Evolutionary conservation across 2,888 invertebrate genomes (phyloP).

Genomic region (Nephrotoma appendiculata): DNA sequence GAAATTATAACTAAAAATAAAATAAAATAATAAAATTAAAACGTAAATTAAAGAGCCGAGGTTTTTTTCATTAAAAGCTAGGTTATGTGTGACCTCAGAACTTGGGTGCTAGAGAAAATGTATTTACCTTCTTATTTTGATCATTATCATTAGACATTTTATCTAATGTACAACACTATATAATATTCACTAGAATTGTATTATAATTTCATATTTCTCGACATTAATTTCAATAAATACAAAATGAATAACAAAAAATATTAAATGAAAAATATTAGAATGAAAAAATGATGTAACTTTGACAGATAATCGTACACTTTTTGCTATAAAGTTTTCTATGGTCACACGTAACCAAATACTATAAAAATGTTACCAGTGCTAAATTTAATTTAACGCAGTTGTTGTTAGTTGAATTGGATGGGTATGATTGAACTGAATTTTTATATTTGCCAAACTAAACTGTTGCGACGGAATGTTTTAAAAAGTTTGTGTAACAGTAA

Average conservation of each 20-base stretch:
- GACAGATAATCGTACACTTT: neutral
- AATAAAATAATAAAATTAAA: neutral
- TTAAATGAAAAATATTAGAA: too few relatives aligned
- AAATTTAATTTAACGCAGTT: too few relatives aligned
- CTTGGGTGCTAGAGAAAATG: neutral
- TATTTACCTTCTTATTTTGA: neutral
- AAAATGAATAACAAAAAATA: neutral
- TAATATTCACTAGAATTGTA: neutral
- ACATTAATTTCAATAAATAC: neutral
- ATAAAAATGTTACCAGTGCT: too few relatives aligned
- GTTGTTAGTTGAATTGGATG: too few relatives aligned
- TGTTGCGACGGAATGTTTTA: too few relatives aligned
- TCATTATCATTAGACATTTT: neutral
- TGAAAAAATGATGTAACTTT: neutral
- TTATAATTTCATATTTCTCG: neutral
- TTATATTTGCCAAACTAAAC: too few relatives aligned
- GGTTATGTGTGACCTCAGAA: neutral
- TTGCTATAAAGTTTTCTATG: neutral
- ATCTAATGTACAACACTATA: neutral
- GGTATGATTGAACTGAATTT: too few relatives aligned
- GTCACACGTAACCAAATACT: neutral
- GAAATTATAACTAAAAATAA: neutral
- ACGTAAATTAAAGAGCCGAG: neutral
- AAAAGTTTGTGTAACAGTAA: too few relatives aligned
- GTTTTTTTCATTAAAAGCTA: neutral